Conservation (phyloP, 2,888 invertebrate genomes). For the Cremastinae sp. region DNA sequence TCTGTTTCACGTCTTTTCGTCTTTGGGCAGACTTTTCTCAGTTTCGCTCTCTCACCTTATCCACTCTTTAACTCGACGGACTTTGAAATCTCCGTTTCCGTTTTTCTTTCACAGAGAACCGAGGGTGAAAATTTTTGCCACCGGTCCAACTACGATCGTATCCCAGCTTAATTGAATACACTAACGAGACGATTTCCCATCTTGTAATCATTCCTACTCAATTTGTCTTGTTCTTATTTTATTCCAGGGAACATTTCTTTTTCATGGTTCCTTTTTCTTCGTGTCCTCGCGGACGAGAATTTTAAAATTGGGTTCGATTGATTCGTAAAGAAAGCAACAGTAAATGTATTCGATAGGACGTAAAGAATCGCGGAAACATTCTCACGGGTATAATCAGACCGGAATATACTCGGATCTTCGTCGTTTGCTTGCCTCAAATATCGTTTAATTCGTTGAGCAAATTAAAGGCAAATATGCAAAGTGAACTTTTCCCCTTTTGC, state of each 20-base stretch:
- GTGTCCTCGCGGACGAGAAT: no score
- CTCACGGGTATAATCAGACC: neutral
- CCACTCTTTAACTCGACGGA: constrained; percentile 12
- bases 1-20: constrained; percentile 46
- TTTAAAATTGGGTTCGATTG: no score
- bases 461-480: constrained; percentile 72
- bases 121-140: neutral
- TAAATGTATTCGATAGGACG: constrained; percentile 4
- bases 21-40: constrained; percentile 34
- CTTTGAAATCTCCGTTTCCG: neutral
- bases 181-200: constrained; percentile 40
- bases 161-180: constrained; percentile 42
- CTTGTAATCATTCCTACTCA: neutral
- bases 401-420: neutral
- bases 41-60: no score
- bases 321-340: no score
- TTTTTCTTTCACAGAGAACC: neutral
- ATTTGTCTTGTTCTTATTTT: constrained; percentile 8
- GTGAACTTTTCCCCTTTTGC: constrained; percentile 7
- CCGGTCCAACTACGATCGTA: constrained; percentile 34
- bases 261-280: neutral
- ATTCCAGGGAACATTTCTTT: neutral
- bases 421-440: constrained; percentile 67
- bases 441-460: constrained; percentile 67
- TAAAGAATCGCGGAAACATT: constrained; percentile 9